These are phyloP conservation scores for Trinectes maculatus DNA, from an alignment of 2,113 vertebrate genomes.

Conservation along the genomic window DNA sequence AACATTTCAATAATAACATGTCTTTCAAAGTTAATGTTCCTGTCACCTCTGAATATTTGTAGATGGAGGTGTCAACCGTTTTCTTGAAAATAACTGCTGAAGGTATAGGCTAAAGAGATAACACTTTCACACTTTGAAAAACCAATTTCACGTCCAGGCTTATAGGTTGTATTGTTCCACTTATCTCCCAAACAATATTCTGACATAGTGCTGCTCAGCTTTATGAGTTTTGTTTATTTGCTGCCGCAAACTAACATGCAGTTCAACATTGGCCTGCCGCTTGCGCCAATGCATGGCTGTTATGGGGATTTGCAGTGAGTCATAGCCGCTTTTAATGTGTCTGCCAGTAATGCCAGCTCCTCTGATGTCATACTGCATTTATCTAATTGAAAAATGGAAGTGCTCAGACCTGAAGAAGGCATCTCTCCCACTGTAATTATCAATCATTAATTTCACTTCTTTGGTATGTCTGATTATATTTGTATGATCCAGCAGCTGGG, in stretches of 20 bases:
- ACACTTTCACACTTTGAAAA: neutral
- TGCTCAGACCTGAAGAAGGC: slow-evolving; percentile 26
- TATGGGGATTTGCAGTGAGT: neutral
- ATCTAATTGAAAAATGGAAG: slow-evolving; percentile 12
- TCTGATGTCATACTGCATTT: slow-evolving; percentile 12
- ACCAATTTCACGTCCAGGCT: neutral
- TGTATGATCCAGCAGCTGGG: slow-evolving; percentile 2
- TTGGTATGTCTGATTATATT: slow-evolving; percentile 2
- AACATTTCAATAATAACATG: neutral
- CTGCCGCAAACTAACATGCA: too few relatives aligned
- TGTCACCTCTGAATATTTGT: neutral
- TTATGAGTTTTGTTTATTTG: neutral
- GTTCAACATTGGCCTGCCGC: neutral
- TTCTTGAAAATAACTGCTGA: too few relatives aligned
- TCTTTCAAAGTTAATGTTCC: neutral
- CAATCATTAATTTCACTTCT: slow-evolving; percentile 21
- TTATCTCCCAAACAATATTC: neutral
- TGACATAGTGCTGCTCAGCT: neutral
- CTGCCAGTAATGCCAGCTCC: slow-evolving; percentile 2
- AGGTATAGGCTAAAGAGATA: neutral
- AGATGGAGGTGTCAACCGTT: neutral
- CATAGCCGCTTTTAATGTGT: neutral
- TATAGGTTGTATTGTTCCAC: neutral
- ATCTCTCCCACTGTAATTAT: slow-evolving; percentile 26
- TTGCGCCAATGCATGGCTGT: neutral